A percentile compares a stretch with the other conserved stretches of the same genome.
Evolutionary conservation across 2,113 vertebrate genomes (phyloP).

Genomic region (Prochilodus magdalenae): DNA sequence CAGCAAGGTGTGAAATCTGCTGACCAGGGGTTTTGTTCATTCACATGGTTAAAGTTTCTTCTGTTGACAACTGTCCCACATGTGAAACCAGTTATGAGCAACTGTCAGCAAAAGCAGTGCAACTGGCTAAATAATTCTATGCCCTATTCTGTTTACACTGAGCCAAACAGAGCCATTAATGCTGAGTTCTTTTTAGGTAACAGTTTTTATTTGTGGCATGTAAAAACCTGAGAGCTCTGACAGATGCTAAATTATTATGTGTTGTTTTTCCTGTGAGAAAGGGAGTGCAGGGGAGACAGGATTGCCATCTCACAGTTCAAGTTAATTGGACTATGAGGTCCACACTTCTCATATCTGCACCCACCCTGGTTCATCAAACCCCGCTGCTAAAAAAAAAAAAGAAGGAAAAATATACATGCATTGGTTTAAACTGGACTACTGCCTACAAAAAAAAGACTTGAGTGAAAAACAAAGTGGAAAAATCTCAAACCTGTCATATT

Average conservation of each 20-base stretch:
- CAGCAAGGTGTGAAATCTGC: slow-evolving; percentile 87
- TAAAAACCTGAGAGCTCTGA: slow-evolving; percentile 42
- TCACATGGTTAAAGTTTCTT: background rate
- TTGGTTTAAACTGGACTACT: background rate
- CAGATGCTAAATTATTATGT: slow-evolving; percentile 33
- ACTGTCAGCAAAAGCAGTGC: background rate
- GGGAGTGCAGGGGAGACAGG: slow-evolving; percentile 64
- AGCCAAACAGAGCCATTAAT: slow-evolving; percentile 32
- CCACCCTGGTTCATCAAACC: slow-evolving; percentile 19
- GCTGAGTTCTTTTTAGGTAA: background rate
- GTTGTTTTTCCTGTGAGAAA: slow-evolving; percentile 53
- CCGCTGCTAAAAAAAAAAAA: background rate
- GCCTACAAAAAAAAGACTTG: slow-evolving; percentile 4
- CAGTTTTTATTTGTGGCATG: slow-evolving; percentile 8
- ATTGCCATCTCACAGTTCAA: slow-evolving; percentile 65
- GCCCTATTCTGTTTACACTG: background rate
- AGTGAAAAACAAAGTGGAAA: too few species aligned
- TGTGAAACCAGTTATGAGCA: background rate
- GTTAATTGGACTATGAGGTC: slow-evolving; percentile 72
- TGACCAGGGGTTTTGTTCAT: slow-evolving; percentile 15
- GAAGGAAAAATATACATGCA: background rate
- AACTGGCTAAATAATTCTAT: slow-evolving; percentile 3
- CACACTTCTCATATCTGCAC: slow-evolving; percentile 54
- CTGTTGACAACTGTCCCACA: background rate
- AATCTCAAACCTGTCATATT: background rate